A percentile compares a stretch with the other conserved stretches of the same genome.
Conservation (phyloP, 2,113 vertebrate genomes). For the Prolemur simus region DNA sequence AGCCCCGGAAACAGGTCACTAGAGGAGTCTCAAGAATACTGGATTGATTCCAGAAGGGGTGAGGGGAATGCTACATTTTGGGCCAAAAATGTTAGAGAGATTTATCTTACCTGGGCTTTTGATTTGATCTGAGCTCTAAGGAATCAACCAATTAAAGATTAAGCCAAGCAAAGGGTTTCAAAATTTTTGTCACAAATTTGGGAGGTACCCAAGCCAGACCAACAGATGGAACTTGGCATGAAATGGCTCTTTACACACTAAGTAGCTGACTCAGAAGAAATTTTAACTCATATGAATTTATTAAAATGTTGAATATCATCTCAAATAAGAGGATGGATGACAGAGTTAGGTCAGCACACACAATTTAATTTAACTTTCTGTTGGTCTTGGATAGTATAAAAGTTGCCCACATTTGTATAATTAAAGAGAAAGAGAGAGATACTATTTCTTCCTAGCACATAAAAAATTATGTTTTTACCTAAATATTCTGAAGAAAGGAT, state of each 20-base stretch:
- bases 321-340: slow-evolving; percentile 77
- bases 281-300: slow-evolving; percentile 78
- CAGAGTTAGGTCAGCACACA: slow-evolving; percentile 78
- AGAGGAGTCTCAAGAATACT: not conserved
- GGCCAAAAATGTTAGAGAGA: slow-evolving; percentile 55
- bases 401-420: slow-evolving; percentile 66
- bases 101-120: slow-evolving; percentile 56
- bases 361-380: slow-evolving; percentile 80
- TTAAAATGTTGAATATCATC: slow-evolving; percentile 75
- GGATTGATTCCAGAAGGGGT: not conserved
- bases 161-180: slow-evolving; percentile 55
- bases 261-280: slow-evolving; percentile 77
- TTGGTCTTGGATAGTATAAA: slow-evolving; percentile 69
- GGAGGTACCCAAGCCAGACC: slow-evolving; percentile 59
- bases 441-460: not conserved
- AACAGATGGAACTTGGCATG: slow-evolving; percentile 73
- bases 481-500: slow-evolving; percentile 28
- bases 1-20: not conserved
- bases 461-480: not conserved
- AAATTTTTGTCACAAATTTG: slow-evolving; percentile 71
- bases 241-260: slow-evolving; percentile 59
- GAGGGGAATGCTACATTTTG: not conserved
- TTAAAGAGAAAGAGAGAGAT: slow-evolving; percentile 48
- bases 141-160: slow-evolving; percentile 55
- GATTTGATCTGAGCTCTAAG: slow-evolving; percentile 26